Evolutionary conservation across 2,888 invertebrate genomes (phyloP).

Genomic region (Meganola albula): DNA sequence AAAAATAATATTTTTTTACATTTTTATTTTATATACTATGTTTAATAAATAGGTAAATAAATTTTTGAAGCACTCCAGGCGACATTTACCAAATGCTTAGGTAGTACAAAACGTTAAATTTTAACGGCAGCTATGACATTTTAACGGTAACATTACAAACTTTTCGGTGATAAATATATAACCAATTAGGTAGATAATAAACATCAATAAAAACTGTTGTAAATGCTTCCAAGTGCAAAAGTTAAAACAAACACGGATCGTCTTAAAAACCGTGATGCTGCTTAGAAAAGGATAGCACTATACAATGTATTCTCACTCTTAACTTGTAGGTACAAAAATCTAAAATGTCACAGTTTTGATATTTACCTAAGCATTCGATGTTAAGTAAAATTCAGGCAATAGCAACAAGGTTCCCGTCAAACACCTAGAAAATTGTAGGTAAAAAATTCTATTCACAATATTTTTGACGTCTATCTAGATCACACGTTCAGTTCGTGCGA

Average conservation of each 20-base stretch:
- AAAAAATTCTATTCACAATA: slow-evolving; percentile 60
- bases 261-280: too few species aligned
- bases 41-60: slow-evolving; percentile 20
- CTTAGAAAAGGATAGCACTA: too few species aligned
- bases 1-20: background rate
- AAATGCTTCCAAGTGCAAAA: too few species aligned
- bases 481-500: slow-evolving; percentile 28
- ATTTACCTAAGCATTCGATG: slow-evolving; percentile 17
- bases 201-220: too few species aligned
- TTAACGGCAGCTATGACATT: slow-evolving; percentile 28
- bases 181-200: too few species aligned
- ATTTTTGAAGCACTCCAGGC: slow-evolving; percentile 27
- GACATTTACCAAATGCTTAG: slow-evolving; percentile 27
- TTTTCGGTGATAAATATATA: too few species aligned
- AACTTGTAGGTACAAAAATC: too few species aligned
- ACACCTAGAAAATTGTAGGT: slow-evolving; percentile 65
- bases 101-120: slow-evolving; percentile 25
- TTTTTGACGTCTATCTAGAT: slow-evolving; percentile 56
- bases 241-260: too few species aligned
- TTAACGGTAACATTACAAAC: slow-evolving; percentile 27
- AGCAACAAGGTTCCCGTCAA: slow-evolving; percentile 55
- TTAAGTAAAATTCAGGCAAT: slow-evolving; percentile 27
- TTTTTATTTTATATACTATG: background rate
- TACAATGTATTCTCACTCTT: too few species aligned
- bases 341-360: slow-evolving; percentile 17